phyloP scores from a whole-genome alignment of 30 jellyfish, hydroid and myxozoan genomes.

The Hydractinia echinata region DNA sequence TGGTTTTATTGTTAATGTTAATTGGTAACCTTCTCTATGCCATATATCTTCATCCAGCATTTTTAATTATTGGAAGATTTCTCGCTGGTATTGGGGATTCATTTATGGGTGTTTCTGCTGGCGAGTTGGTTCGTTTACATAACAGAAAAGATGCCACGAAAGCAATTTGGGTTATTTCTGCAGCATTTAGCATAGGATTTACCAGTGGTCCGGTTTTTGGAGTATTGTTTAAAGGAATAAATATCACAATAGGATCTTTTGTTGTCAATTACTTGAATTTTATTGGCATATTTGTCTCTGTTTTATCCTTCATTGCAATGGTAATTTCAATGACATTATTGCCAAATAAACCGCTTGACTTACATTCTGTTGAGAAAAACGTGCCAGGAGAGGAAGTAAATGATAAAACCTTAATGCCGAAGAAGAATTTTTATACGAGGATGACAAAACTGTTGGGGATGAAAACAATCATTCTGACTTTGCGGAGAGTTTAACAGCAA shows the following conservation, averaged over 20 bases:
- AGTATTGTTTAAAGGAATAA: background rate
- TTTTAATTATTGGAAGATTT: slow-evolving; percentile 18
- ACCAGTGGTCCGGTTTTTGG: slow-evolving; percentile 22
- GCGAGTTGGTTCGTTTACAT: slow-evolving; percentile 18
- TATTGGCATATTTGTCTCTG: slow-evolving; percentile 8
- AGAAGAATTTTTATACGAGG: too few species aligned
- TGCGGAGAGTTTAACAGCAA: too few species aligned
- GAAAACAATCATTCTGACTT: too few species aligned
- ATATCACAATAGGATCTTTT: slow-evolving; percentile 10
- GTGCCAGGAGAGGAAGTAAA: too few species aligned
- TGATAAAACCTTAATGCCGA: too few species aligned
- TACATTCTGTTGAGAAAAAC: background rate
- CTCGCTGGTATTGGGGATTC: slow-evolving; percentile 29
- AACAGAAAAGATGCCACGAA: background rate
- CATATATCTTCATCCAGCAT: background rate
- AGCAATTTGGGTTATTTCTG: slow-evolving; percentile 2
- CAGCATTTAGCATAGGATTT: slow-evolving; percentile 7
- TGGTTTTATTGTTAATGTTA: background rate
- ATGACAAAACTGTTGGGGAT: too few species aligned
- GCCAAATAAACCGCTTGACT: background rate
- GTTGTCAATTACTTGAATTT: background rate
- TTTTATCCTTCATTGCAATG: background rate
- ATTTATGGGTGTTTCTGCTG: slow-evolving; percentile 4
- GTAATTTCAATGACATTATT: background rate
- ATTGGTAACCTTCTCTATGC: slow-evolving; percentile 23